Conservation (phyloP, 2,797 vertebrate genomes). For the Vipera latastei region DNA sequence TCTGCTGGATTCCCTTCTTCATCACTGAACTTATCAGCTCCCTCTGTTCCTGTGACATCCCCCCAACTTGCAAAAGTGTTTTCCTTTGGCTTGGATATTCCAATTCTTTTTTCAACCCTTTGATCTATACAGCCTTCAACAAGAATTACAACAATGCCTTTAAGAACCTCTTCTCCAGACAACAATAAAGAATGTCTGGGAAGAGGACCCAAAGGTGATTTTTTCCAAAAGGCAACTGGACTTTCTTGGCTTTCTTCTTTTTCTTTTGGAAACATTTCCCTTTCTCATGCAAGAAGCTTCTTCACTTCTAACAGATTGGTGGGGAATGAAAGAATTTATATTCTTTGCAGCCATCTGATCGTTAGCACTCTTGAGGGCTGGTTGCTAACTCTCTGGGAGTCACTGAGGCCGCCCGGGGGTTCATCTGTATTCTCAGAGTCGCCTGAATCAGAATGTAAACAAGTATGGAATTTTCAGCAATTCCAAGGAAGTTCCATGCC, state of each 20-base stretch:
- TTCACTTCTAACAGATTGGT: background rate
- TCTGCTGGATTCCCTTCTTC: constrained; percentile 99
- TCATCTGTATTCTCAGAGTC: background rate
- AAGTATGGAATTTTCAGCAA: background rate
- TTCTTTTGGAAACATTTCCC: background rate
- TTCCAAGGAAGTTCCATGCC: background rate
- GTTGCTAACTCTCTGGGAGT: background rate
- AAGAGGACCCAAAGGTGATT: background rate
- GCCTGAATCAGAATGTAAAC: background rate
- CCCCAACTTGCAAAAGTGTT: constrained; percentile 92
- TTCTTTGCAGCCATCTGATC: background rate
- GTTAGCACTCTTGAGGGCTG: background rate
- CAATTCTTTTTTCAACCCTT: constrained; percentile 97
- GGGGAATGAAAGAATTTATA: background rate
- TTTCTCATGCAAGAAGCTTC: background rate
- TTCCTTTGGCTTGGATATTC: constrained; percentile 98
- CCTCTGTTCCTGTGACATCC: constrained; percentile 88
- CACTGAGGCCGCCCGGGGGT: background rate
- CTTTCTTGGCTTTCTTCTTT: background rate
- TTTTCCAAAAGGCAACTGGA: background rate
- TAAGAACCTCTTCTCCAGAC: constrained; percentile 88
- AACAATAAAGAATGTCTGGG: constrained; percentile 72
- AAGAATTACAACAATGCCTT: constrained; percentile 97
- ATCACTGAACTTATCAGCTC: constrained; percentile 91
- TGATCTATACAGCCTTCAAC: constrained; percentile 97